Percentiles rank a stretch among this genome's conserved stretches.
phyloP scores from a whole-genome alignment of 2,113 vertebrate species.

The Mus musculus region DNA sequence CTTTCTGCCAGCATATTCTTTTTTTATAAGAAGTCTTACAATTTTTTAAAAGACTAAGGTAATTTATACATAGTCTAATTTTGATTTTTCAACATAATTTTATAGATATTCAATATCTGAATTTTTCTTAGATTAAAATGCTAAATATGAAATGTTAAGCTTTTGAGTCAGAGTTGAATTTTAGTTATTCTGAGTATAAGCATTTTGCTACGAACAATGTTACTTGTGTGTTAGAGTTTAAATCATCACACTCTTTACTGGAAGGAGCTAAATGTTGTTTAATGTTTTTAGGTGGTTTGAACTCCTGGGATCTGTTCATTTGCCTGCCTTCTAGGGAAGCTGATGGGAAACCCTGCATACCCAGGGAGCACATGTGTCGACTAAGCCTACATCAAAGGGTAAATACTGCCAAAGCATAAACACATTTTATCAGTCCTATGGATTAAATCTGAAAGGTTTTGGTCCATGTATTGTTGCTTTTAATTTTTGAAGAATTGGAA shows the following conservation, averaged over 20 bases:
- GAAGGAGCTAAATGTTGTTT: background rate
- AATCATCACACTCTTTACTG: slow-evolving; percentile 12
- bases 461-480: background rate
- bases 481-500: background rate
- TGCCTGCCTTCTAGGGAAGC: slow-evolving; percentile 88
- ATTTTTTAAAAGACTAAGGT: background rate
- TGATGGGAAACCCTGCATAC: slow-evolving; percentile 87
- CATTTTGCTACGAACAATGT: background rate
- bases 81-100: slow-evolving; percentile 14
- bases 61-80: background rate
- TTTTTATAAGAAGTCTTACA: slow-evolving; percentile 34
- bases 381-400: slow-evolving; percentile 91
- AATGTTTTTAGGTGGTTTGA: slow-evolving; percentile 73
- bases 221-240: background rate
- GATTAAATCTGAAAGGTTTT: background rate
- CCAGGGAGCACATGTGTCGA: slow-evolving; percentile 85
- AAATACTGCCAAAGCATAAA: slow-evolving; percentile 54
- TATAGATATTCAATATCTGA: background rate
- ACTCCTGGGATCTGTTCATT: slow-evolving; percentile 91
- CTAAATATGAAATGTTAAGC: background rate
- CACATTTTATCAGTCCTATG: background rate
- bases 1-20: slow-evolving; percentile 4
- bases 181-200: slow-evolving; percentile 29
- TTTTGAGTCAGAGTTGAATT: slow-evolving; percentile 22
- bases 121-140: slow-evolving; percentile 9